Evolutionary conservation across 2,113 vertebrate species (phyloP).

Genomic region (Ophiodon elongatus): DNA sequence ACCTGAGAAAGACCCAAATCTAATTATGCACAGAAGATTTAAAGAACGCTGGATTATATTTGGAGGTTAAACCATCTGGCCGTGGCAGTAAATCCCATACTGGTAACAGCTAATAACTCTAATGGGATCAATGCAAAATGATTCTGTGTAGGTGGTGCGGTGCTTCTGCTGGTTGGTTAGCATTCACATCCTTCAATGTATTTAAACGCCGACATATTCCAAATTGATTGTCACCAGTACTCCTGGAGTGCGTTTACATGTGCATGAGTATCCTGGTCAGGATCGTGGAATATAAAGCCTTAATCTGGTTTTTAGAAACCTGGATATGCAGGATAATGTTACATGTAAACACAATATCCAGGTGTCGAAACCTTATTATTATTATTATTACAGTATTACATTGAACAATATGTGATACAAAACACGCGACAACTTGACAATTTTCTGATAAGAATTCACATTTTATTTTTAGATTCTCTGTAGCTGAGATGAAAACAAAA

Average conservation of each 20-base stretch:
- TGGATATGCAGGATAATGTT: neutral
- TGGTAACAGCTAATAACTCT: slow-evolving; percentile 7
- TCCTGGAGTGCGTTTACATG: neutral
- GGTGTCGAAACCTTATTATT: no score
- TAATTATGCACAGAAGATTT: slow-evolving; percentile 49
- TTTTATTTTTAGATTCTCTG: neutral
- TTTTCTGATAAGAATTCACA: neutral
- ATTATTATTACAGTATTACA: no score
- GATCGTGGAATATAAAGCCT: neutral
- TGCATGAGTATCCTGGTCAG: neutral
- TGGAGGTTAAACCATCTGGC: slow-evolving; percentile 33
- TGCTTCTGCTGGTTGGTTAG: neutral
- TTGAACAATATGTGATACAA: neutral
- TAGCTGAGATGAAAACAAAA: neutral
- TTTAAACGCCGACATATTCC: neutral
- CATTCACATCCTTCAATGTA: neutral
- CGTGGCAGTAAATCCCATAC: slow-evolving; percentile 19
- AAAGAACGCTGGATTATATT: slow-evolving; percentile 38
- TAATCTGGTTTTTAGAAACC: neutral
- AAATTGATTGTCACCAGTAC: neutral
- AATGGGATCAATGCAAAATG: slow-evolving; percentile 29
- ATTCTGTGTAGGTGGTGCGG: neutral
- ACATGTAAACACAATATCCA: neutral
- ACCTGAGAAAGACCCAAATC: slow-evolving; percentile 43
- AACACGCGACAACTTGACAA: neutral